Percentiles rank a stretch among this genome's conserved stretches.
phyloP scores from a whole-genome alignment of 2,888 invertebrate species.

The Pandemis heparana region DNA sequence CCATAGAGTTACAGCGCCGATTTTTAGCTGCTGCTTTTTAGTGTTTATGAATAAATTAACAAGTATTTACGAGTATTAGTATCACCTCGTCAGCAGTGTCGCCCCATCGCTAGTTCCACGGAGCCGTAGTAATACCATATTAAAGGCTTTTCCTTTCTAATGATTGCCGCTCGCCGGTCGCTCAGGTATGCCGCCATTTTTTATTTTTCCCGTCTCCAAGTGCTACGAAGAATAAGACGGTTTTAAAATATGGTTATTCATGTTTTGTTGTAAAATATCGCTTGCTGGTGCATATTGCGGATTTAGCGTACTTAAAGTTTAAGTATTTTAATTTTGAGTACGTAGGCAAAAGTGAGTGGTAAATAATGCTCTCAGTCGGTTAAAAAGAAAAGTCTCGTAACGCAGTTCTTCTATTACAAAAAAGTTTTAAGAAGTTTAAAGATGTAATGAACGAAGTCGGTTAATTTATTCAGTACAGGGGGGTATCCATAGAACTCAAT shows the following conservation, averaged over 20 bases:
- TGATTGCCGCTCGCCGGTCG: constrained; percentile 52
- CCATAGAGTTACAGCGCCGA: no score
- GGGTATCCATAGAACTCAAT: no score
- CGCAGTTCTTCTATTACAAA: no score
- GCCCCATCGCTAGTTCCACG: constrained; percentile 45
- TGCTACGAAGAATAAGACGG: constrained; percentile 26
- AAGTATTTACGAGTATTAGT: not conserved
- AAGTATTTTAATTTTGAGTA: not conserved
- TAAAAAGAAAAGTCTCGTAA: no score
- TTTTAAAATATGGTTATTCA: constrained; percentile 25
- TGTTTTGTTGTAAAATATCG: constrained; percentile 10
- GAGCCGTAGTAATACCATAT: constrained; percentile 53
- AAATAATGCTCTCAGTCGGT: no score
- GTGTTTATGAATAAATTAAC: not conserved
- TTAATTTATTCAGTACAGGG: no score
- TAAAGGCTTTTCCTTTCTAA: constrained; percentile 55
- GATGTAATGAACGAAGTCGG: no score
- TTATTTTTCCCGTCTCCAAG: constrained; percentile 28
- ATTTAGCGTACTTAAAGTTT: not conserved
- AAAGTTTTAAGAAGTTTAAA: no score
- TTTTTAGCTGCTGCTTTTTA: no score
- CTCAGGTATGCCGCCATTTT: constrained; percentile 42
- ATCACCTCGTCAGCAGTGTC: constrained; percentile 45
- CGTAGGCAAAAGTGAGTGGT: no score
- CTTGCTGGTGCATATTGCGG: not conserved